These are phyloP conservation scores for Champsocephalus gunnari DNA, from an alignment of 2,797 vertebrate genomes.

Conservation along the genomic window DNA sequence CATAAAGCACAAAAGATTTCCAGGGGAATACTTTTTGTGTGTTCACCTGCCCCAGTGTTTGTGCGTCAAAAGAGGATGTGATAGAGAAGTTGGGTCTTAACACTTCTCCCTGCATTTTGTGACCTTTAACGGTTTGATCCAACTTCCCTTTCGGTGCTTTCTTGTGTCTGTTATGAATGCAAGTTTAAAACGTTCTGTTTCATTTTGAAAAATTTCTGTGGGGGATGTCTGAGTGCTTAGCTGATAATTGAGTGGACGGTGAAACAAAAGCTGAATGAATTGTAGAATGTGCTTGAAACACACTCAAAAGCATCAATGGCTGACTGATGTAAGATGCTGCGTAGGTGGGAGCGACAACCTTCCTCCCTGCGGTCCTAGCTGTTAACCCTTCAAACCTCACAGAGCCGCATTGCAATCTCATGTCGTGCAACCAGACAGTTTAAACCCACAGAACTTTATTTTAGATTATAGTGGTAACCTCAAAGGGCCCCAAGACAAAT, in stretches of 20 bases:
- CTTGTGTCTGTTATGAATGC: not conserved
- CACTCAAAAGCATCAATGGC: slow-evolving; percentile 13
- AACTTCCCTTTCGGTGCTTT: slow-evolving; percentile 35
- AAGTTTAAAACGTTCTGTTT: slow-evolving; percentile 18
- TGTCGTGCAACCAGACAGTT: not conserved
- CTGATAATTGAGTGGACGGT: slow-evolving; percentile 3
- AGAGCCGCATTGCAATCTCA: not conserved
- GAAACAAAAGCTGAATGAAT: slow-evolving; percentile 1
- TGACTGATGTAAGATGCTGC: slow-evolving; percentile 5
- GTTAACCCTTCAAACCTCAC: slow-evolving; percentile 11
- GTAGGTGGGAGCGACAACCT: slow-evolving; percentile 6
- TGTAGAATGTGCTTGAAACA: not conserved
- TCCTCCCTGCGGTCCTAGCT: not conserved
- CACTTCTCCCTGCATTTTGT: slow-evolving; percentile 43
- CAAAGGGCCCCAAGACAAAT: not conserved
- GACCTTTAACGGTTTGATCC: slow-evolving; percentile 47
- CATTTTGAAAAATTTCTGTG: not conserved
- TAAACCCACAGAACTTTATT: not conserved
- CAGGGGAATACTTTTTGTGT: not conserved
- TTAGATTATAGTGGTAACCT: not conserved
- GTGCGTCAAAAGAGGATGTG: slow-evolving; percentile 68
- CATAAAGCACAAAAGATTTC: slow-evolving; percentile 16
- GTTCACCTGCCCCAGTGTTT: not conserved
- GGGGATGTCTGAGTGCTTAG: not conserved
- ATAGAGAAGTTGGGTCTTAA: slow-evolving; percentile 28